Evolutionary conservation across 1,140 invertebrate genomes (phyloP), one percentile per base, ranked within the genome.

Genomic region (Pseudomyrmex dendroicus): DNA sequence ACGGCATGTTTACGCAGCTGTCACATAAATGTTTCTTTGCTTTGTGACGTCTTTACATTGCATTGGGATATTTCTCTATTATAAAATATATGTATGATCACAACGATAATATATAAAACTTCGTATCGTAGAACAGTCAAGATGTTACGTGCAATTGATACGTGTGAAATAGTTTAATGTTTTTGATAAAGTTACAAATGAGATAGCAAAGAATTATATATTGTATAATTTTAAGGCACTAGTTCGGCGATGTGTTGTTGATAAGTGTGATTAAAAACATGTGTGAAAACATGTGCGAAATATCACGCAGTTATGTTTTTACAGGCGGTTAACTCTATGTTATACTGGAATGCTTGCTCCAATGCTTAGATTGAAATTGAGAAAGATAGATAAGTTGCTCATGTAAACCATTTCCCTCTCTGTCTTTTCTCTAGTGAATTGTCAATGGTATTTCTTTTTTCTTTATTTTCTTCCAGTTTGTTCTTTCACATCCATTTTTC

Each of bases 101-200:
- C 62, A 77, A 67, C n/a, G 20, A 35, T 76, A 46, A 68, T 62
- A 25, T 62, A 22, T 62, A 62, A 57, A n/a, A 7, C 20, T 68
- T 73, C 78, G 54, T 78, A 61, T 83, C 61, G 78, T 57, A 64
- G 44, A 88, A 15, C 66, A 86, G 68, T 89, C 85, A 82, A 82
- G 76, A 83, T 82, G 72, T 82, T 87, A 78, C 78, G 89, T 89
- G 88, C 89, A 89, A 89, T 89, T 73, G 64, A 89, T 82, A 82
- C 62, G 73, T 80, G 80, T 80, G 74, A 89, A 89, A 84, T 89
- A 86, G 64, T 86, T 25, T 89, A 85, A 87, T 59, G 73, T 86
- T 85, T 83, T 89, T 35, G 57, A 83, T 89, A 89, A 80, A 56
- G 50, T 84, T 89, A 73, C 80, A 66, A 76, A 57, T 54, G 17